Conservation (phyloP, 2,113 vertebrate genomes). For the Gobiocypris rarus region DNA sequence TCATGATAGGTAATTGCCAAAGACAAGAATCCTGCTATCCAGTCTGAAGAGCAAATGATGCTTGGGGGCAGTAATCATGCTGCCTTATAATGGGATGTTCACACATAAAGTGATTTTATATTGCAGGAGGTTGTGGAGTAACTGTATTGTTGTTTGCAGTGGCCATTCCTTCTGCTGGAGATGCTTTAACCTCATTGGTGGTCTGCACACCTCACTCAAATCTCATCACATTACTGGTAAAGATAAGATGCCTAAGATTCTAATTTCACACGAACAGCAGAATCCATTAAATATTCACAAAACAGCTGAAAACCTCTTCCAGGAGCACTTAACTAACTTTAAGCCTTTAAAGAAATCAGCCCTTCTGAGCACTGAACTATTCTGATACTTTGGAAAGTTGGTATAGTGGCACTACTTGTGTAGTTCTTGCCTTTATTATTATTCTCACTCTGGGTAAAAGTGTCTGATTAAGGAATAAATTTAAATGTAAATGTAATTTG, state of each 20-base stretch:
- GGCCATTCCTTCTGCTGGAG: neutral
- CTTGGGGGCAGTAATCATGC: neutral
- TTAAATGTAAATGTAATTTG: slow-evolving; percentile 23
- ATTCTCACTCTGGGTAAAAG: neutral
- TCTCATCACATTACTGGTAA: neutral
- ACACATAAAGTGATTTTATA: slow-evolving; percentile 21
- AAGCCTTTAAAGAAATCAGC: neutral
- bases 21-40: slow-evolving; percentile 44
- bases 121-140: neutral
- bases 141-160: neutral
- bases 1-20: slow-evolving; percentile 52
- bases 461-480: neutral
- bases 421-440: neutral
- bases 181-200: neutral
- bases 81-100: slow-evolving; percentile 2
- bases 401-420: no score
- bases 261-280: neutral
- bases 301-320: neutral
- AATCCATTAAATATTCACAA: neutral
- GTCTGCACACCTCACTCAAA: neutral
- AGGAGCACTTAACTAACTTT: slow-evolving; percentile 9
- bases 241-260: neutral
- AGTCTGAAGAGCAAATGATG: slow-evolving; percentile 19
- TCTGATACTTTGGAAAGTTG: neutral
- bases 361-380: neutral